Conservation (phyloP, 1,140 invertebrate genomes). For the Temnothorax nylanderi region DNA sequence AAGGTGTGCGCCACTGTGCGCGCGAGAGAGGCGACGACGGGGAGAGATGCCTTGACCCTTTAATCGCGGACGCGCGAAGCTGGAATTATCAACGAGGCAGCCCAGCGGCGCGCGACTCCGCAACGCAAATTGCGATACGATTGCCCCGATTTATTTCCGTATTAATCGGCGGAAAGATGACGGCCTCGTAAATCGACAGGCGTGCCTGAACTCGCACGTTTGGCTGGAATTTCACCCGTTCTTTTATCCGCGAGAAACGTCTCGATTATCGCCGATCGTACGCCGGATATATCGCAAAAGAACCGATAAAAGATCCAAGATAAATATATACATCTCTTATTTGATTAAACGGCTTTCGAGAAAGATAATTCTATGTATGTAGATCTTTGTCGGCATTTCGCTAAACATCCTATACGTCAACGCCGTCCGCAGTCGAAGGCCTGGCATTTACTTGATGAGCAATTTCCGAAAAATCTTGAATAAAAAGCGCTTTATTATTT, state of each 20-base stretch:
- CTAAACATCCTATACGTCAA: background rate
- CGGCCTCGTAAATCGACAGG: background rate
- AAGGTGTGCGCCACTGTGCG: background rate
- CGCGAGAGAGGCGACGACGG: background rate
- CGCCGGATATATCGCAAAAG: background rate
- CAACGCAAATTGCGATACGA: background rate
- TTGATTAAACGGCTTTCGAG: background rate
- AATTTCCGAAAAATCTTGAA: background rate
- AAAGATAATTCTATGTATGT: background rate
- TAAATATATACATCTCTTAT: background rate
- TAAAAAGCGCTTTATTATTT: too few relatives aligned
- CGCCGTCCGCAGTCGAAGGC: background rate
- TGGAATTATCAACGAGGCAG: background rate
- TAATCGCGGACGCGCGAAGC: background rate
- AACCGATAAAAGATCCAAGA: background rate
- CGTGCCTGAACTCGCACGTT: background rate
- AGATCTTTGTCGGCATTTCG: background rate
- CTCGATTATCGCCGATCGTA: background rate
- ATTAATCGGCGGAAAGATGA: background rate
- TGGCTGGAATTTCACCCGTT: background rate
- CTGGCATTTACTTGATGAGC: background rate
- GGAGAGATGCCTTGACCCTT: conserved; percentile 6
- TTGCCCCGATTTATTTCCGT: conserved; percentile 14
- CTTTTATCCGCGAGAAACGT: background rate
- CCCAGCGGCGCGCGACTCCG: background rate